Evolutionary conservation across 2,797 vertebrate species (phyloP).

Genomic region (Sebastes goodei): DNA sequence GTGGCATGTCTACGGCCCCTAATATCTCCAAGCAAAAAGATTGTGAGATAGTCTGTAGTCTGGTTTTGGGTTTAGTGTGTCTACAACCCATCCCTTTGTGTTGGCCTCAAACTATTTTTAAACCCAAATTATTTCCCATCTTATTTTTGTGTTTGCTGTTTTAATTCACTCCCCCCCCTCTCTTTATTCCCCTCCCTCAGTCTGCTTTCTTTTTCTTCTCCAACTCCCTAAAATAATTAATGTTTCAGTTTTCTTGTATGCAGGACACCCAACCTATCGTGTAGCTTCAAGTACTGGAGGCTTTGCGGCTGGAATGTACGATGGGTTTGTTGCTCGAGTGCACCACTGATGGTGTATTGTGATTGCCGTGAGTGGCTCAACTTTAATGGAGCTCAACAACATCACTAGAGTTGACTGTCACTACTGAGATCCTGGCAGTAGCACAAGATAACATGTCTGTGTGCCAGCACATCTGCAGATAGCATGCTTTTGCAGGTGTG

Average conservation of each 20-base stretch:
- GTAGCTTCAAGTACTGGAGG: neutral
- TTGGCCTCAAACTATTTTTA: neutral
- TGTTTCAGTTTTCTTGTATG: neutral
- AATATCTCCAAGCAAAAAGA: neutral
- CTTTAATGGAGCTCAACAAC: constrained; percentile 59
- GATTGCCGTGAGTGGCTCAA: constrained; percentile 57
- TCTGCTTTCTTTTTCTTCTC: neutral
- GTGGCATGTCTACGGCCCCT: too few species aligned
- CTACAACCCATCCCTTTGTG: neutral
- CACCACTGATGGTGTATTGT: constrained; percentile 55
- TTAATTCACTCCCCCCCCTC: neutral
- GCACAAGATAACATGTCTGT: constrained; percentile 46
- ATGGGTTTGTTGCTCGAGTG: constrained; percentile 16
- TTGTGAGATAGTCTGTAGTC: neutral
- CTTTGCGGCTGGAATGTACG: constrained; percentile 13
- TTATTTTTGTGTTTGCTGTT: neutral
- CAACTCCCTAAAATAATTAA: neutral
- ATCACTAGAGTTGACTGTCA: constrained; percentile 40
- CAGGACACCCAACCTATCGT: neutral
- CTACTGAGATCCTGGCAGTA: constrained; percentile 44
- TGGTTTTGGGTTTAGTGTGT: neutral
- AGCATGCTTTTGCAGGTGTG: neutral
- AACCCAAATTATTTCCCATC: neutral
- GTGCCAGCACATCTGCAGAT: constrained; percentile 38
- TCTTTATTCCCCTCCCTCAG: neutral